A percentile compares a stretch with the other conserved stretches of the same genome.
Conservation (phyloP, 2,797 vertebrate genomes). For the Benthosema pterotum region DNA sequence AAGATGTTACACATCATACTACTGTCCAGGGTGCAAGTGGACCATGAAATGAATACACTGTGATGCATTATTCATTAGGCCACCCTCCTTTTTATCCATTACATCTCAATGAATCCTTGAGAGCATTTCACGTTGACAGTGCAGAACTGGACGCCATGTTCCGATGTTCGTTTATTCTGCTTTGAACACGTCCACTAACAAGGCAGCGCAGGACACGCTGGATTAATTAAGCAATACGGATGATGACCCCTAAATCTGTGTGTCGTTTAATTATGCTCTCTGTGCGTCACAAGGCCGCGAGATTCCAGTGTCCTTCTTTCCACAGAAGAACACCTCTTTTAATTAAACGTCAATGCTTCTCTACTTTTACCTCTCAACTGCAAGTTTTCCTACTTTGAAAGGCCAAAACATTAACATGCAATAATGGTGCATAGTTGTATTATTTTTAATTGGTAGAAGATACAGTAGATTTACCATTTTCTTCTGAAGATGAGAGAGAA, state of each 20-base stretch:
- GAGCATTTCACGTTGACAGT: slow-evolving; percentile 66
- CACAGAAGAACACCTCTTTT: slow-evolving; percentile 52
- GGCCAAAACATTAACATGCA: too few relatives aligned
- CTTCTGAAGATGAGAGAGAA: too few relatives aligned
- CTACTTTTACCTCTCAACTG: not conserved
- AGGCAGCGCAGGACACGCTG: slow-evolving; percentile 66
- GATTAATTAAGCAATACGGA: slow-evolving; percentile 65
- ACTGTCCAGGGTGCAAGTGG: slow-evolving; percentile 56
- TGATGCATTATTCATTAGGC: slow-evolving; percentile 76
- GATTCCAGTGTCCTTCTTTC: slow-evolving; percentile 41
- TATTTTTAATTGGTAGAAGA: too few relatives aligned
- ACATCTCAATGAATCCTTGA: slow-evolving; percentile 61
- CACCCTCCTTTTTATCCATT: slow-evolving; percentile 62
- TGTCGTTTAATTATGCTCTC: slow-evolving; percentile 52
- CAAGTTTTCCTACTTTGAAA: too few relatives aligned
- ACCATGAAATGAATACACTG: slow-evolving; percentile 71
- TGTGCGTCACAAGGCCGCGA: slow-evolving; percentile 46
- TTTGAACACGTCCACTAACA: slow-evolving; percentile 72
- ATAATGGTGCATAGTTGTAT: too few relatives aligned
- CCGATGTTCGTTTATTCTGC: slow-evolving; percentile 64
- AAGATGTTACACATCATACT: slow-evolving; percentile 39
- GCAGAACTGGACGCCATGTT: slow-evolving; percentile 54
- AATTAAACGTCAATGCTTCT: slow-evolving; percentile 47
- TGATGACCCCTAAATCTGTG: slow-evolving; percentile 56
- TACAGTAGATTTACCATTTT: too few relatives aligned